Evolutionary conservation across 2,888 invertebrate genomes (phyloP), one percentile per base, ranked within the genome.

Genomic region (Pseudeuparius sepicola): DNA sequence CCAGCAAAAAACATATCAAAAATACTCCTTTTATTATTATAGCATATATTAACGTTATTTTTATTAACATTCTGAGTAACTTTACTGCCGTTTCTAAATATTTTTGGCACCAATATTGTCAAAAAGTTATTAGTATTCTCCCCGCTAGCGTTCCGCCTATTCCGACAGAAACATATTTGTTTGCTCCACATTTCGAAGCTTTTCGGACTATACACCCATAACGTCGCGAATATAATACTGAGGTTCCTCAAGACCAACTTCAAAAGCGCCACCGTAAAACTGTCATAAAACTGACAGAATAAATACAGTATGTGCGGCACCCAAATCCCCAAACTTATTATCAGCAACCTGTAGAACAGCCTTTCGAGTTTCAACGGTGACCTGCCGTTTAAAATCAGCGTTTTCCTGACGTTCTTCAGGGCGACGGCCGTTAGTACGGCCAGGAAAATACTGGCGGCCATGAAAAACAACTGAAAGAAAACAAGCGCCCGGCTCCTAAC

Each of bases 301-400:
- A 87, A 70, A 36, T 78, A 75, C 11, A 76, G 67, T 6, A 78
- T 67, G 9, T 84, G 80, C 9, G 87, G 75, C 12, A 79, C 60
- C 10, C 81, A 71, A 61, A 87, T 89, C 10, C 88, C 66, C 2
- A 82, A 63, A 2, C 82, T 82, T 50, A 86, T 87, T 2, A 84
- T 73, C 2, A 82, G 81, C 39, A 87, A 77, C 14, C 87, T 71
- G 24, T 80, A 75, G 62, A 83, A 82, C 13, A 84, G 62, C 31
- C 75, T 64, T 49, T 76, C 75, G 29, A 76, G 60, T 51, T 75
- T 75, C 14, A 68, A 63, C 3, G 74, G 71, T 42, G 72, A 70
- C 12, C 70, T 63, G 2, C 73, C 73, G 2, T 71, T 71, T 15
- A 34, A 20, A 32, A 69, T 62, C 14, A 72, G 60, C 6, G 67